Conservation (phyloP, 2,888 invertebrate genomes). For the Heliconius charithonia region DNA sequence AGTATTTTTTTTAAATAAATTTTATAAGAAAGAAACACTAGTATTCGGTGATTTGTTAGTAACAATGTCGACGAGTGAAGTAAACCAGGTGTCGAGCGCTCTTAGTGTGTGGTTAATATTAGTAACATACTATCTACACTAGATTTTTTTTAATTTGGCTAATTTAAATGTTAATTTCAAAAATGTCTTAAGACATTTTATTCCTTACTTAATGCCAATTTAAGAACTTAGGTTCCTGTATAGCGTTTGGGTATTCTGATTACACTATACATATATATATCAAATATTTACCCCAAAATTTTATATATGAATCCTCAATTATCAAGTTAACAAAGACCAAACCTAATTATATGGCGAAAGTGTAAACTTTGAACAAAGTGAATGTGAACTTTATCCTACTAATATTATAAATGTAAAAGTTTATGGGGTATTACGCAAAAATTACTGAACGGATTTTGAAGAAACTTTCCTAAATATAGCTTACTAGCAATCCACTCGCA, state of each 20-base stretch:
- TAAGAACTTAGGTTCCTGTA: background rate
- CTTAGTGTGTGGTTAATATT: constrained; percentile 48
- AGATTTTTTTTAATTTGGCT: background rate
- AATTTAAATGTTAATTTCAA: background rate
- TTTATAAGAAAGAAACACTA: constrained; percentile 45
- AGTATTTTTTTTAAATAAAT: constrained; percentile 51
- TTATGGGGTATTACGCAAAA: no score
- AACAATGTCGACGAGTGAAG: constrained; percentile 71
- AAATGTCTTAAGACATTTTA: no score
- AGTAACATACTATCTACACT: constrained; percentile 43
- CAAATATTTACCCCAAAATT: background rate
- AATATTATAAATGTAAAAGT: no score
- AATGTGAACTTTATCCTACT: no score
- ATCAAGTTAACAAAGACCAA: background rate
- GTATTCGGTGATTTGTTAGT: constrained; percentile 69
- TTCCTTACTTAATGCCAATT: background rate
- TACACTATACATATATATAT: background rate
- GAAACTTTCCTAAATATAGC: no score
- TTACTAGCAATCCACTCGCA: no score
- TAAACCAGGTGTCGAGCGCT: constrained; percentile 62
- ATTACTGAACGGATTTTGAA: no score
- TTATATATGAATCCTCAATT: background rate
- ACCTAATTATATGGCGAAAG: no score
- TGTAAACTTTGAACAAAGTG: no score
- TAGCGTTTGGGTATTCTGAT: background rate